Evolutionary conservation across 2,797 vertebrate species (phyloP).

Genomic region (Rhadinocentrus ornatus): DNA sequence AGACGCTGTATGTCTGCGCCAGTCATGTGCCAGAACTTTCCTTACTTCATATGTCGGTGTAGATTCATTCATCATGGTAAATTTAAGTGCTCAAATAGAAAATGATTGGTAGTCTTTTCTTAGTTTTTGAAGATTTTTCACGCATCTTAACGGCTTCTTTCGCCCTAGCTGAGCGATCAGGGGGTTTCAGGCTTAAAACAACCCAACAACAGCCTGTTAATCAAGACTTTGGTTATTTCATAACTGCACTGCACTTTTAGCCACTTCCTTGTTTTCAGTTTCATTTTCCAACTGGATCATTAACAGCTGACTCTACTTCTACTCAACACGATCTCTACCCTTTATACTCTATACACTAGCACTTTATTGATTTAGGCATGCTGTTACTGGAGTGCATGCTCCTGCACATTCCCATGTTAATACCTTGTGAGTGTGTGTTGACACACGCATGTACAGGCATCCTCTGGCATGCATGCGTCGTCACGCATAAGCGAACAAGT

Average conservation of each 20-base stretch:
- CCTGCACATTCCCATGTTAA: background rate
- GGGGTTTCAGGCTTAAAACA: background rate
- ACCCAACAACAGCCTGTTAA: background rate
- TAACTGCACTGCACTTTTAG: background rate
- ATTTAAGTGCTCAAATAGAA: no score
- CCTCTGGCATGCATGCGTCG: conserved; percentile 16
- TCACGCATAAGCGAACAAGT: conserved; percentile 34
- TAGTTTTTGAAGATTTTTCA: background rate
- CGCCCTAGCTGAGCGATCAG: background rate
- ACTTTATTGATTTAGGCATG: background rate
- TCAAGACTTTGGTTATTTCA: background rate
- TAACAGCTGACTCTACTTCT: background rate
- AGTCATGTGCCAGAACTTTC: background rate
- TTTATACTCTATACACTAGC: background rate
- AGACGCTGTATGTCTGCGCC: background rate
- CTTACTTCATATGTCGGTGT: background rate
- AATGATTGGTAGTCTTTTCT: background rate
- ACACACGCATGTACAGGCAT: conserved; percentile 10
- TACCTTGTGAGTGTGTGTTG: background rate
- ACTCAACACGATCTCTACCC: background rate
- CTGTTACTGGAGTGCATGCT: background rate
- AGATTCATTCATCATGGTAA: background rate
- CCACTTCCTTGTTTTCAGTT: background rate
- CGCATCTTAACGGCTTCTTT: background rate
- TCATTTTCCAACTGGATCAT: background rate